These are phyloP conservation scores for Carcharodon carcharias DNA, from an alignment of 2,797 vertebrate genomes.

Conservation along the genomic window DNA sequence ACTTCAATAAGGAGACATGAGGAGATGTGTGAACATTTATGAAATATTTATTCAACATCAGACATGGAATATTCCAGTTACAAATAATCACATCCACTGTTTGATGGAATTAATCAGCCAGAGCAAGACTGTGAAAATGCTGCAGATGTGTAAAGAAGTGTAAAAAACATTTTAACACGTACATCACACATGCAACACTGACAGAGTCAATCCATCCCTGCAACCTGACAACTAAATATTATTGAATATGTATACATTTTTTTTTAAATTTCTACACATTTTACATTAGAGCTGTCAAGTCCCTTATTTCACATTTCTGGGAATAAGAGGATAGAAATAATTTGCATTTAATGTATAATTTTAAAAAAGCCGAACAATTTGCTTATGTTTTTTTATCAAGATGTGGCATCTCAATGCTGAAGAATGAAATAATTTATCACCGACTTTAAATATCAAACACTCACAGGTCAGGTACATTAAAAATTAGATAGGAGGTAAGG, in stretches of 20 bases:
- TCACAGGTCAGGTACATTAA: background rate
- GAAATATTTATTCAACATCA: slow-evolving; percentile 7
- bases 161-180: background rate
- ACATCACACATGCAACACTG: background rate
- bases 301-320: background rate
- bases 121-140: background rate
- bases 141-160: background rate
- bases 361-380: background rate
- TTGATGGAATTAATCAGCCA: background rate
- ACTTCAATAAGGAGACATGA: background rate
- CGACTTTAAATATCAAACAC: background rate
- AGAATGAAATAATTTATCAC: background rate
- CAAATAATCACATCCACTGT: background rate
- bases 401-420: background rate
- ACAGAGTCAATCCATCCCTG: background rate
- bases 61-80: background rate
- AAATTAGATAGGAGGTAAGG: background rate
- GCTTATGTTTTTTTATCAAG: background rate
- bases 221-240: background rate
- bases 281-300: background rate
- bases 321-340: background rate
- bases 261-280: background rate
- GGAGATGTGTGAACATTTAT: background rate
- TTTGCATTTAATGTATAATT: background rate
- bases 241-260: background rate